Evolutionary conservation across 2,888 invertebrate species (phyloP).

Genomic region (Augochlorella aurata): DNA sequence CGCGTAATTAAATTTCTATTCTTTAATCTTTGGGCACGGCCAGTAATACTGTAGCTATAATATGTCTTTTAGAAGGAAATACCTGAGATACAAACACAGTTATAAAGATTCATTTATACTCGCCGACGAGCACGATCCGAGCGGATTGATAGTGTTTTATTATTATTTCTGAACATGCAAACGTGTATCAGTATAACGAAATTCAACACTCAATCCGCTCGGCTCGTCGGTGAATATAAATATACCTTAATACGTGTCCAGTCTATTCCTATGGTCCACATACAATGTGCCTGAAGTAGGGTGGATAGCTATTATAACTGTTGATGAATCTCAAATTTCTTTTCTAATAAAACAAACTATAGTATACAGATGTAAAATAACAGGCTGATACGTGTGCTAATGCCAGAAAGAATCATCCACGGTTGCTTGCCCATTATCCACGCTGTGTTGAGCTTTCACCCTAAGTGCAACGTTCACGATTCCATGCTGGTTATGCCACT

Average conservation of each 20-base stretch:
- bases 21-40: constrained; percentile 47
- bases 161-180: too few relatives aligned
- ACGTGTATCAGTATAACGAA: too few relatives aligned
- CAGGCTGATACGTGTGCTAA: neutral
- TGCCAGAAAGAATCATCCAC: neutral
- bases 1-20: constrained; percentile 74
- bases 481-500: constrained; percentile 21
- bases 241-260: neutral
- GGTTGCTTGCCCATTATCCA: constrained; percentile 15
- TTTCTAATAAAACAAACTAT: neutral
- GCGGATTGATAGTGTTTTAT: too few relatives aligned
- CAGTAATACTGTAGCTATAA: constrained; percentile 28
- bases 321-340: neutral
- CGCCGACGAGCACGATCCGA: too few relatives aligned
- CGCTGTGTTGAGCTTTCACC: constrained; percentile 30
- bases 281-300: neutral
- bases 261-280: neutral
- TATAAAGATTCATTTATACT: neutral
- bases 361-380: neutral
- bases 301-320: neutral
- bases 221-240: too few relatives aligned
- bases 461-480: constrained; percentile 13
- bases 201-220: too few relatives aligned
- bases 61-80: neutral
- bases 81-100: neutral